Base-by-base conservation (phyloP, 2,797 vertebrate species). In the Diplodus sargus region DNA sequence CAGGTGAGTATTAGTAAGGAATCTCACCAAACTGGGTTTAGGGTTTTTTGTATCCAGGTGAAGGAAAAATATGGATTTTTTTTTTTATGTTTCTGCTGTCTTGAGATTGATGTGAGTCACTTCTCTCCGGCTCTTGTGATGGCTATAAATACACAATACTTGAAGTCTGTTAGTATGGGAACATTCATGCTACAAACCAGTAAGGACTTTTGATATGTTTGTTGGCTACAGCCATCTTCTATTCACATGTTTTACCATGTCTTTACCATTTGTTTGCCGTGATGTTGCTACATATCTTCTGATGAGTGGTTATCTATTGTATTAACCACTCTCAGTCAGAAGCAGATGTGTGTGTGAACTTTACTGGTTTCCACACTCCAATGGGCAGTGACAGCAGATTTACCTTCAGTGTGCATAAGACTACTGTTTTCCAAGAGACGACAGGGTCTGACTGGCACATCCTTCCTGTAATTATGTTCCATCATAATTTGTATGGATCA, bases 291-390 rank as follows among this genome's bases (percentile, higher is more conserved):
- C 74, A 76, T 51, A 63, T 54, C 74, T 61, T 76, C 39, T 75
- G 13, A 68, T 70, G 65, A 88, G 83, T 74, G 76, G 43, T 73
- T 81, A 78, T 70, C 83, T 67, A 81, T 81, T 84, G 70, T 51
- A 42, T 51, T 74, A 83, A 71, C 78, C 76, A 81, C 57, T 84
- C 68, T 66, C 70, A 48, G 51, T 83, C 79, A 78, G 78, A 72
- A 65, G 54, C 63, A 78, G 83, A 84, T 76, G 73, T 78, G 59
- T 28, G 51, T 71, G 71, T 68, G 58, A 79, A 81, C 70, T 79
- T 82, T 13, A 75, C 65, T 51, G 58, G 43, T 47, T 83, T 49
- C 61, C 83, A 23, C 13, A 28, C 45, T 67, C 47, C 59, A 66
- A 12, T 81, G 20, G 78, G 70, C 59, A 76, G 54, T 45, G 70